These are phyloP conservation scores for Oryzias woworae DNA, from an alignment of 2,113 vertebrate species.

Conservation along the genomic window DNA sequence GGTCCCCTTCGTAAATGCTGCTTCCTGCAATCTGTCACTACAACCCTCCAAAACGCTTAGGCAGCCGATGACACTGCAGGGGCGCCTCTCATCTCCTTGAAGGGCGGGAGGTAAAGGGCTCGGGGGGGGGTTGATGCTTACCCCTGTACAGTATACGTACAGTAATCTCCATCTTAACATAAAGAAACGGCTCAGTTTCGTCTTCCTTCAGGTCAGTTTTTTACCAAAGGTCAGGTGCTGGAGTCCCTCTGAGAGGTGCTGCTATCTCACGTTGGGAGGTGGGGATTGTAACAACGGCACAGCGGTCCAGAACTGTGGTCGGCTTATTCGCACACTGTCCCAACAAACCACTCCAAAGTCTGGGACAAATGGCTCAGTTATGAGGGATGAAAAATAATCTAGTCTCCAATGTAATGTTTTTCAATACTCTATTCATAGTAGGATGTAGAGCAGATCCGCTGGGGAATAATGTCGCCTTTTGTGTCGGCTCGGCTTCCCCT, in stretches of 20 bases:
- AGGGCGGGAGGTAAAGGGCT: conserved; percentile 38
- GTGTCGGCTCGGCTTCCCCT: conserved; percentile 77
- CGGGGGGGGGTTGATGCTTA: conserved; percentile 2
- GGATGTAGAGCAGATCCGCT: conserved; percentile 77
- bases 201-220: background rate
- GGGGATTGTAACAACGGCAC: conserved; percentile 62
- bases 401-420: conserved; percentile 75
- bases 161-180: conserved; percentile 8
- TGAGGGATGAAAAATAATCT: conserved; percentile 88
- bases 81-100: conserved; percentile 71
- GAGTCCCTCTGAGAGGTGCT: conserved; percentile 40
- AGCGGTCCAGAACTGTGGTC: conserved; percentile 22
- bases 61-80: conserved; percentile 75
- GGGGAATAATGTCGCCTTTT: conserved; percentile 93
- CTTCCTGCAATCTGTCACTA: conserved; percentile 85
- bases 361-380: conserved; percentile 72
- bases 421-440: conserved; percentile 94
- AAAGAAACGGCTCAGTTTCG: background rate
- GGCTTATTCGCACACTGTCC: conserved; percentile 48
- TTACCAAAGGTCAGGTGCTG: conserved; percentile 10
- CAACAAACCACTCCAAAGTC: conserved; percentile 64
- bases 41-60: conserved; percentile 77
- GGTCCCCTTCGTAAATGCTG: conserved; percentile 75
- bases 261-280: conserved; percentile 58
- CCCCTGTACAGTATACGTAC: conserved; percentile 3